Conservation (phyloP, 2,797 vertebrate genomes). For the Acomys russatus region DNA sequence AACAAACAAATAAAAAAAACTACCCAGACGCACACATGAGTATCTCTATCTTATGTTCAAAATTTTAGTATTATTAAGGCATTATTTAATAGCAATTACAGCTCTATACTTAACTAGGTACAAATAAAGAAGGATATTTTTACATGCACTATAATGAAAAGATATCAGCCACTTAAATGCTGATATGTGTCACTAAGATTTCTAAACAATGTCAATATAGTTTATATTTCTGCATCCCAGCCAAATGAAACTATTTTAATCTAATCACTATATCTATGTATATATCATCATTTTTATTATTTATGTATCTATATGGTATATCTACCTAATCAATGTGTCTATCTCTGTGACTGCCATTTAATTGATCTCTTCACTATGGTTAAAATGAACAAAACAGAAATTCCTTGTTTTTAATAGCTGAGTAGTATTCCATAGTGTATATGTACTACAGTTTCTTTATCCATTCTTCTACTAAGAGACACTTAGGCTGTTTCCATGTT, state of each 20-base stretch:
- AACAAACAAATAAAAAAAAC: neutral
- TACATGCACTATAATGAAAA: neutral
- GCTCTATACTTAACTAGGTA: neutral
- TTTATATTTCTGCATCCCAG: neutral
- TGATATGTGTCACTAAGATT: slow-evolving; percentile 32
- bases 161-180: neutral
- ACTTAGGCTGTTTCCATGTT: no score
- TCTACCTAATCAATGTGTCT: neutral
- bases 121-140: slow-evolving; percentile 26
- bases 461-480: no score
- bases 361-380: neutral
- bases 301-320: neutral
- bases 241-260: neutral
- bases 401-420: no score
- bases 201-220: neutral
- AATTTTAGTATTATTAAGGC: slow-evolving; percentile 6
- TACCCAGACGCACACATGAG: neutral
- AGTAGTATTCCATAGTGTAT: no score
- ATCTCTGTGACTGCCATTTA: neutral
- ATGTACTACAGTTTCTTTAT: no score
- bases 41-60: neutral
- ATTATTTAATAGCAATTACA: neutral
- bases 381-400: neutral
- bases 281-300: neutral
- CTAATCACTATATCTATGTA: neutral